A percentile compares a stretch with the other conserved stretches of the same genome.
These are phyloP conservation scores for Lutjanus argentimaculatus DNA, from an alignment of 2,797 vertebrate genomes.

Conservation along the genomic window DNA sequence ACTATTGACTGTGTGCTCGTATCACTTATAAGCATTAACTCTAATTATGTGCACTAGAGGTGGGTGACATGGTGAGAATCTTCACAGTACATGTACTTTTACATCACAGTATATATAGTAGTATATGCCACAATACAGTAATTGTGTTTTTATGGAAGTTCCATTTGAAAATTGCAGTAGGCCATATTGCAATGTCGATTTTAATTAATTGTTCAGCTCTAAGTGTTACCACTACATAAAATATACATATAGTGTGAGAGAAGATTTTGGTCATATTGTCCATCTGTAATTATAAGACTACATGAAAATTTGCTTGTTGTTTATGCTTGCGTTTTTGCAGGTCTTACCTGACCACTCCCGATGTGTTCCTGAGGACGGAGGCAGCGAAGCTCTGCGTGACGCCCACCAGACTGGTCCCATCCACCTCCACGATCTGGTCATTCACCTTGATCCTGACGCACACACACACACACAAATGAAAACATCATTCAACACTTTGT, in stretches of 20 bases:
- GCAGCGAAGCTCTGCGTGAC: constrained; percentile 99
- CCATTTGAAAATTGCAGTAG: no score
- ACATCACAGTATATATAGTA: no score
- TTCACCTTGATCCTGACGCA: constrained; percentile 94
- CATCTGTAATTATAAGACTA: no score
- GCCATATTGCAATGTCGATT: no score
- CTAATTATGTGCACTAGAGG: not conserved
- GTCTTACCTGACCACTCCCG: constrained; percentile 95
- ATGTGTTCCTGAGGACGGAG: constrained; percentile 97
- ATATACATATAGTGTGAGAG: no score
- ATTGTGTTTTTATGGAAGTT: no score
- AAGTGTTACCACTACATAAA: no score
- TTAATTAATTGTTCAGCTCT: no score
- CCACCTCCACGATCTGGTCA: constrained; percentile 99
- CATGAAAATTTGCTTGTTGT: not conserved
- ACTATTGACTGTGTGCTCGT: not conserved
- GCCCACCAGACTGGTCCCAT: constrained; percentile 96
- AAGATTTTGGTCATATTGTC: no score
- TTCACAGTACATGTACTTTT: no score
- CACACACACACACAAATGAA: constrained; percentile 30
- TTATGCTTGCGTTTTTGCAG: not conserved
- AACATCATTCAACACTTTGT: constrained; percentile 10
- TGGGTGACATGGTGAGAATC: no score
- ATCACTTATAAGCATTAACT: not conserved
- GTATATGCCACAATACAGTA: no score